phyloP scores from a whole-genome alignment of 2,888 invertebrate species.

The Lacanobia wlatinum region DNA sequence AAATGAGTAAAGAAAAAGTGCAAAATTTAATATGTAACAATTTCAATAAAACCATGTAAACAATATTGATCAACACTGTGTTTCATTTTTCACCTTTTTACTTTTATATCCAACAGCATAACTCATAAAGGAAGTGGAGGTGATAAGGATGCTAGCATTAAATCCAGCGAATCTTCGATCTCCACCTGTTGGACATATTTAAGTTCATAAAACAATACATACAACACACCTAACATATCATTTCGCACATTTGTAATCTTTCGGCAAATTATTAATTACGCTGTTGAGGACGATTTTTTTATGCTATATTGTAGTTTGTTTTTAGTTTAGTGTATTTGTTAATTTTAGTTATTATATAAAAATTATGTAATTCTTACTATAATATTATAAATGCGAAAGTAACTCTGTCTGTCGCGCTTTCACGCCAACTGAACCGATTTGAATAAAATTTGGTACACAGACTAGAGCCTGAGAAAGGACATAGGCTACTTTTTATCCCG shows the following conservation, averaged over 20 bases:
- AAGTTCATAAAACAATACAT: constrained; percentile 19
- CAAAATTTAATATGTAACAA: constrained; percentile 90
- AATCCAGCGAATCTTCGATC: constrained; percentile 78
- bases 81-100: constrained; percentile 73
- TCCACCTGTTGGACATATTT: constrained; percentile 77
- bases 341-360: too few species aligned
- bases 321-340: too few species aligned
- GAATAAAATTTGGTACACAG: too few species aligned
- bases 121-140: constrained; percentile 74
- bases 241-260: neutral
- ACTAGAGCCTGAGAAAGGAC: too few species aligned
- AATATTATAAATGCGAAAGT: too few species aligned
- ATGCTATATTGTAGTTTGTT: too few species aligned
- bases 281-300: too few species aligned
- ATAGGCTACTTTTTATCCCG: too few species aligned
- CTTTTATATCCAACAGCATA: constrained; percentile 22
- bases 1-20: constrained; percentile 87
- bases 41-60: constrained; percentile 90
- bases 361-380: too few species aligned
- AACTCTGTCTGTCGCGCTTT: too few species aligned
- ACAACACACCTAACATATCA: neutral
- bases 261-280: too few species aligned
- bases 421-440: too few species aligned
- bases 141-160: constrained; percentile 68
- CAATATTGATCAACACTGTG: constrained; percentile 83